Conservation (phyloP, 2,888 invertebrate species). For the Drosophila melanosoma region DNA sequence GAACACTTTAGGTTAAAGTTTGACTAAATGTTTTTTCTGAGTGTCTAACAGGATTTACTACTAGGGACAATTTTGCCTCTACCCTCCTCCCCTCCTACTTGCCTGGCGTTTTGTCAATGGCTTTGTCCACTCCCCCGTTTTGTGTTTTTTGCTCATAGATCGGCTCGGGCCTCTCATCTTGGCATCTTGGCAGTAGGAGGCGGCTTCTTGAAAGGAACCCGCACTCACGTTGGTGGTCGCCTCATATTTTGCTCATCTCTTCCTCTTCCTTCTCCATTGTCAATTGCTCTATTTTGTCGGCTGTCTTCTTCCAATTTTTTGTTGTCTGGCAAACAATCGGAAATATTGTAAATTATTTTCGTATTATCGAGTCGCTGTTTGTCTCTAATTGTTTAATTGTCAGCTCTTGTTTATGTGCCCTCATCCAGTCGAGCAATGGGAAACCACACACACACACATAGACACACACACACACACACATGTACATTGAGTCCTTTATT, state of each 20-base stretch:
- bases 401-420: constrained; percentile 56
- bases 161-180: constrained; percentile 68
- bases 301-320: constrained; percentile 19
- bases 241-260: constrained; percentile 69
- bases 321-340: constrained; percentile 33
- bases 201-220: constrained; percentile 64
- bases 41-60: constrained; percentile 5
- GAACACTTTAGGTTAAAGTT: no score
- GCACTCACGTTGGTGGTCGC: constrained; percentile 67
- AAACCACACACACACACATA: constrained; percentile 26
- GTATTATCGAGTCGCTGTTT: constrained; percentile 81
- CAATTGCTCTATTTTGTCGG: constrained; percentile 77
- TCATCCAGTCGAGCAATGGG: constrained; percentile 26
- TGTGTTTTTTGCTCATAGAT: constrained; percentile 15
- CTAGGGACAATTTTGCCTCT: constrained; percentile 9
- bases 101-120: constrained; percentile 67
- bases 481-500: constrained; percentile 27
- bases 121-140: constrained; percentile 66
- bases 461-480: not conserved
- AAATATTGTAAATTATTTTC: constrained; percentile 78
- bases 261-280: constrained; percentile 56
- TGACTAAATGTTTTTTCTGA: not conserved
- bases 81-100: not conserved
- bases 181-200: constrained; percentile 23
- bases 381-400: constrained; percentile 83